Evolutionary conservation across 2,888 invertebrate genomes (phyloP), one percentile per base, ranked within the genome.

Genomic region (Mayetiola destructor): DNA sequence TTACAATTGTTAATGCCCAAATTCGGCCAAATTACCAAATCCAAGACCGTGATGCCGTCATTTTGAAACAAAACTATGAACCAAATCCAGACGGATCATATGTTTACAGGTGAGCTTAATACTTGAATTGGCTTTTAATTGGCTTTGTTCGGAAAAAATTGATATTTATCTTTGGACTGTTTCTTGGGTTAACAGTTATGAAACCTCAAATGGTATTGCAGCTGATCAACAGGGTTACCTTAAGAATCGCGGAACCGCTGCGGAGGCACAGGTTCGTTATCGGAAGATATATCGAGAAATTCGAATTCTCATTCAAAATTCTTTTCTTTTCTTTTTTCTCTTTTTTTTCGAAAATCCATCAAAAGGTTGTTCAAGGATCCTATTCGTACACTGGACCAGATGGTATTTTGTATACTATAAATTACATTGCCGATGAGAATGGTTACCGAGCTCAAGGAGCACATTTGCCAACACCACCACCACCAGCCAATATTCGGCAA

Each of bases 191-290:
- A 18, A 37, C 63, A 80, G 80, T 67, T 81, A 80, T 65, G 79
- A 80, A 70, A 80, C 80, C 5, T 79, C 77, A 61, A 81, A 81
- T 64, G 81, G 81, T 59, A 81, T 81, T 62, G 73, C 75, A 59
- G 80, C 77, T 30, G 75, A 80, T 64, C 81, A 81, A 70, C 73
- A 75, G 63, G 81, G 81, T 53, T 78, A 74, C 66, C 68, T 81
- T 58, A 80, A 79, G 67, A 79, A 78, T 66, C 74, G 76, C 32
- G 80, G 80, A 20, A 68, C 74, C 16, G 76, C 78, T 63, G 66
- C 75, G 57, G 80, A 78, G 65, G 76, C 76, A 56, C 79, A 80
- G 69, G 74, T 36, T 36, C 9, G 12, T 36, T 36, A 4, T 12
- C 32, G 32, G 32, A 9, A 8, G 32, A 32, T 9, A 9, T 6